Evolutionary conservation across 1,140 invertebrate species (phyloP), one percentile per base, ranked within the genome.

Genomic region (Pogonognathellus flavescens): DNA sequence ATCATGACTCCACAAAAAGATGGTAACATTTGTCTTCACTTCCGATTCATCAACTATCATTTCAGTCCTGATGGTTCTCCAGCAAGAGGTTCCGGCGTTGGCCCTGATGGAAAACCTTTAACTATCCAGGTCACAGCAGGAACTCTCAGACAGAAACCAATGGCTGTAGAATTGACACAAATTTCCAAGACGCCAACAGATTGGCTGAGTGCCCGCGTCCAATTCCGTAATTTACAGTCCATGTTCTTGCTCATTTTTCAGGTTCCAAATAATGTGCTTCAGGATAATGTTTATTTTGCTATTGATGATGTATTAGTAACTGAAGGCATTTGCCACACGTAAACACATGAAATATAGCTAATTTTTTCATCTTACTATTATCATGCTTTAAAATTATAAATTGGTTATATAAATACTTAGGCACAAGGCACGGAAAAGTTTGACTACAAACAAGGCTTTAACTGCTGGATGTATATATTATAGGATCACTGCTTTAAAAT

Each of bases 231-330:
- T 62, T n/a, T 89, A 10, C 83, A 83, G 2, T 87, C 88, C 31
- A 86, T 84, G 82, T 89, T 88, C 41, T 83, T 89, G 16, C 82
- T 89, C 62, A 89, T 86, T 52, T 88, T 89, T 66, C 87, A 89
- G 81, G 66, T 89, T 20, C 87, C 87, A 13, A 60, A 49, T 6
- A 89, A 88, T 82, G 14, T 59, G 2, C 83, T 86, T 4, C 31
- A 62, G 66, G 87, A 87, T 76, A 87, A 84, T 83, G 86, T 87
- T 3, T 86, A 86, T 55, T 57, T 88, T 49, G 86, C 86, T 14
- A 86, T 89, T 53, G 88, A 89, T 83, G 88, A 89, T 72, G 76
- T 89, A 62, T 86, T 89, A 72, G 86, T 89, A 53, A 89, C 87
- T 22, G 82, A 88, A 76, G 88, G 88, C 18, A 25, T 87, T 31